Evolutionary conservation across 2,797 vertebrate genomes (phyloP).

Genomic region (Diceros bicornis): DNA sequence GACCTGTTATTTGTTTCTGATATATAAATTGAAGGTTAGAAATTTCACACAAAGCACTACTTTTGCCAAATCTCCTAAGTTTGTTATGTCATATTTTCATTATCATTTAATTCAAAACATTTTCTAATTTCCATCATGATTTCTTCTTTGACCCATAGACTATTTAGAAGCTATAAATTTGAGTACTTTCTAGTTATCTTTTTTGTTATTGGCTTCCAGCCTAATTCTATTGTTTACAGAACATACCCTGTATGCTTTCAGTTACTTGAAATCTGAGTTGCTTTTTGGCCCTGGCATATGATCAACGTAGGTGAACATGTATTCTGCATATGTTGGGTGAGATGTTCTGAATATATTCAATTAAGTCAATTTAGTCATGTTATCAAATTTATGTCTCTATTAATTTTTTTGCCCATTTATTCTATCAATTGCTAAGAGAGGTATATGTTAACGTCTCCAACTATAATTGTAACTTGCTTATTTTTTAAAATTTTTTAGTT

Average conservation of each 20-base stretch:
- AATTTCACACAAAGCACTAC: not conserved
- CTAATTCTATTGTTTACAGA: not conserved
- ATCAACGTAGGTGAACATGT: not conserved
- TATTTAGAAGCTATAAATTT: not conserved
- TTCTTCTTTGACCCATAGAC: not conserved
- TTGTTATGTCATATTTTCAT: not conserved
- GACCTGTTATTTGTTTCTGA: not conserved
- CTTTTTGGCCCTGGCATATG: not conserved
- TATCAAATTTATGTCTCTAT: not conserved
- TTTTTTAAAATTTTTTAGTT: not conserved
- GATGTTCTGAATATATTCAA: not conserved
- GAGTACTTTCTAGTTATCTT: not conserved
- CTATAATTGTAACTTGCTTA: not conserved
- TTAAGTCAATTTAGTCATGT: not conserved
- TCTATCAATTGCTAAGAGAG: not conserved
- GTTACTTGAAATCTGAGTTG: not conserved
- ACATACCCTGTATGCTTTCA: not conserved
- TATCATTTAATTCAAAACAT: not conserved
- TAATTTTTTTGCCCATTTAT: not conserved
- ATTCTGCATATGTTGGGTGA: not conserved
- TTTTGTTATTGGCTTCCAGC: not conserved
- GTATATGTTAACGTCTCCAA: not conserved
- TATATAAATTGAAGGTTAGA: not conserved
- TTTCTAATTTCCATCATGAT: not conserved
- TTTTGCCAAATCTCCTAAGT: not conserved